Percentiles rank a stretch among this genome's conserved stretches.
phyloP scores from a whole-genome alignment of 2,888 invertebrate species.

The Lucinisca nassula region DNA sequence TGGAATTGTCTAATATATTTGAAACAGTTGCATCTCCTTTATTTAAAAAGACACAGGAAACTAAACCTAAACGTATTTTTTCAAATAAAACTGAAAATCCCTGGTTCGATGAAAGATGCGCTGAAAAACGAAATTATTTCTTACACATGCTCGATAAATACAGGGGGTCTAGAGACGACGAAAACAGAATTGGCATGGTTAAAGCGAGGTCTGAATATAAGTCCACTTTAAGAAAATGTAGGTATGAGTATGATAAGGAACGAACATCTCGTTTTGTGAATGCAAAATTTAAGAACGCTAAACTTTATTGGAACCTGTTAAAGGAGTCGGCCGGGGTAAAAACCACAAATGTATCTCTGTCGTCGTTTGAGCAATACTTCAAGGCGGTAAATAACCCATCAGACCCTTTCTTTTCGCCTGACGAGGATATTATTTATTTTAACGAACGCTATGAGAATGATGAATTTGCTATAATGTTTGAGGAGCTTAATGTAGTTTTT shows the following conservation, averaged over 20 bases:
- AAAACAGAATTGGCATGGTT: not conserved
- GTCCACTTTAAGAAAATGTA: not conserved
- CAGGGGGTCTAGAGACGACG: not conserved
- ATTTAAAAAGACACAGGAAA: not conserved
- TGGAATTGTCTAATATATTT: not conserved
- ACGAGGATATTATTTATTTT: not conserved
- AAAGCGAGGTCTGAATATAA: constrained; percentile 8
- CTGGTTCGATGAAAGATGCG: not conserved
- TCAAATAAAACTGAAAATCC: not conserved
- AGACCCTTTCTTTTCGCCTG: not conserved
- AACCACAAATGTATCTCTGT: not conserved
- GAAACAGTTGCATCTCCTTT: not conserved
- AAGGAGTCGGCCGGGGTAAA: not conserved
- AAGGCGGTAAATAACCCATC: not conserved
- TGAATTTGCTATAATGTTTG: not conserved
- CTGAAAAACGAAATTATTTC: too few relatives aligned
- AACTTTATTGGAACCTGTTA: not conserved
- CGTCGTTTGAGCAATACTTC: not conserved
- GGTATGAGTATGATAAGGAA: not conserved
- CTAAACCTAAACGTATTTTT: not conserved
- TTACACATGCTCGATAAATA: not conserved
- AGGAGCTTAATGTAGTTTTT: not conserved
- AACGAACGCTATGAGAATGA: not conserved
- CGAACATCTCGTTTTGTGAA: not conserved
- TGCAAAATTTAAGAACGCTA: constrained; percentile 9